Evolutionary conservation across 2,888 invertebrate genomes (phyloP).

Genomic region (Cabera pusaria): DNA sequence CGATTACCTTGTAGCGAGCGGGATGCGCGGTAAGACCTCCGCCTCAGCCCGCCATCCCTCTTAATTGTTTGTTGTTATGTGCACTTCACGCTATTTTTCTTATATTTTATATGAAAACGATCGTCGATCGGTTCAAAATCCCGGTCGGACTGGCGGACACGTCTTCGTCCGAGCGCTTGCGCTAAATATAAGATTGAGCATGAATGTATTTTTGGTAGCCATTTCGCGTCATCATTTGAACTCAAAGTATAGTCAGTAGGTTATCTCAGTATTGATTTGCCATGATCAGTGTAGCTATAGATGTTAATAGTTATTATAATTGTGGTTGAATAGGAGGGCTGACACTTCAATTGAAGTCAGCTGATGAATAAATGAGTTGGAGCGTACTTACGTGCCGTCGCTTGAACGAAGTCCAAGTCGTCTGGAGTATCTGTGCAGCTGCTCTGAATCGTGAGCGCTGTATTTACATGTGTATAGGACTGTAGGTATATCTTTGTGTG

Average conservation of each 20-base stretch:
- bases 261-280: slow-evolving; percentile 39
- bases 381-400: slow-evolving; percentile 37
- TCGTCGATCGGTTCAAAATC: slow-evolving; percentile 75
- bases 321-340: slow-evolving; percentile 21
- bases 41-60: slow-evolving; percentile 52
- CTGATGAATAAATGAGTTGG: slow-evolving; percentile 19
- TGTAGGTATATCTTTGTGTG: slow-evolving; percentile 32
- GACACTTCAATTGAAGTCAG: slow-evolving; percentile 6
- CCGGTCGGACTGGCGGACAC: slow-evolving; percentile 74
- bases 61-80: slow-evolving; percentile 53
- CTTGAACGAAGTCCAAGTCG: slow-evolving; percentile 49
- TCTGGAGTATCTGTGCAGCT: slow-evolving; percentile 32
- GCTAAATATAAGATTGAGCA: slow-evolving; percentile 82
- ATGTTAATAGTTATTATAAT: slow-evolving; percentile 24
- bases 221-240: slow-evolving; percentile 76
- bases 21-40: slow-evolving; percentile 51
- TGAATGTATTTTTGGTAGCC: slow-evolving; percentile 78
- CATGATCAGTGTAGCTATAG: no score
- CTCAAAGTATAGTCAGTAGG: slow-evolving; percentile 35
- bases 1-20: slow-evolving; percentile 72
- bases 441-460: slow-evolving; percentile 45
- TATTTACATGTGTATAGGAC: slow-evolving; percentile 45
- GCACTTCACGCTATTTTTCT: slow-evolving; percentile 50
- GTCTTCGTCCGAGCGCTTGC: slow-evolving; percentile 69
- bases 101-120: slow-evolving; percentile 53